phyloP scores from a whole-genome alignment of 1,140 invertebrate species.

The Oppia nitens region DNA sequence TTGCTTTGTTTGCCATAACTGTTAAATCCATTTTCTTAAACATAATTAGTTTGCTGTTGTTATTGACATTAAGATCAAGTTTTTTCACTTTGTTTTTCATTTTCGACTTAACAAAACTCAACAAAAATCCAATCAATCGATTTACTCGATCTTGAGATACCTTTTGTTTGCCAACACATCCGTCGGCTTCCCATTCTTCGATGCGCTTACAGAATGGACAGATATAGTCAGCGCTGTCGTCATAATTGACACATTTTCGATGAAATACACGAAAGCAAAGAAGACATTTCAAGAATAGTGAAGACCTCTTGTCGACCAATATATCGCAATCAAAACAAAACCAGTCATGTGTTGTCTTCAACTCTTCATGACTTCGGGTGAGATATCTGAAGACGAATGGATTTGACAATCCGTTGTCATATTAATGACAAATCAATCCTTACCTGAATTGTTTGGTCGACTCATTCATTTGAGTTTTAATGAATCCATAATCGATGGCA shows the following conservation, averaged over 20 bases:
- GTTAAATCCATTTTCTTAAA: slow-evolving; percentile 28
- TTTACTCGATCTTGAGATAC: slow-evolving; percentile 35
- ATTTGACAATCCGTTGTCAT: too few relatives aligned
- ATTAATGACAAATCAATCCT: too few relatives aligned
- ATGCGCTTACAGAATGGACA: background rate
- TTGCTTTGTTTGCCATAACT: background rate
- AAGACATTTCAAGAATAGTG: slow-evolving; percentile 31
- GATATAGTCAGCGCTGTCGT: slow-evolving; percentile 13
- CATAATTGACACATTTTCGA: slow-evolving; percentile 39
- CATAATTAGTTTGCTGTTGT: slow-evolving; percentile 24
- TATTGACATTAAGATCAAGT: slow-evolving; percentile 3
- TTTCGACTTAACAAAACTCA: slow-evolving; percentile 4
- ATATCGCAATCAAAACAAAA: background rate
- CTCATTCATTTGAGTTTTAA: too few relatives aligned
- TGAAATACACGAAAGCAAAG: slow-evolving; percentile 51
- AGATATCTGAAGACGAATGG: too few relatives aligned
- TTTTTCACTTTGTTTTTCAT: slow-evolving; percentile 31
- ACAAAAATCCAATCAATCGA: slow-evolving; percentile 1
- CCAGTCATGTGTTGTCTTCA: background rate
- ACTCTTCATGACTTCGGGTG: background rate
- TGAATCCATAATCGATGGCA: too few relatives aligned
- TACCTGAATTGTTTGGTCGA: too few relatives aligned
- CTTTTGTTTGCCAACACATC: slow-evolving; percentile 25
- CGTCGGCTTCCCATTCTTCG: background rate
- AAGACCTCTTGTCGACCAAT: background rate